Evolutionary conservation across 1,140 invertebrate species (phyloP).

Genomic region (Drosophila kepulauana): DNA sequence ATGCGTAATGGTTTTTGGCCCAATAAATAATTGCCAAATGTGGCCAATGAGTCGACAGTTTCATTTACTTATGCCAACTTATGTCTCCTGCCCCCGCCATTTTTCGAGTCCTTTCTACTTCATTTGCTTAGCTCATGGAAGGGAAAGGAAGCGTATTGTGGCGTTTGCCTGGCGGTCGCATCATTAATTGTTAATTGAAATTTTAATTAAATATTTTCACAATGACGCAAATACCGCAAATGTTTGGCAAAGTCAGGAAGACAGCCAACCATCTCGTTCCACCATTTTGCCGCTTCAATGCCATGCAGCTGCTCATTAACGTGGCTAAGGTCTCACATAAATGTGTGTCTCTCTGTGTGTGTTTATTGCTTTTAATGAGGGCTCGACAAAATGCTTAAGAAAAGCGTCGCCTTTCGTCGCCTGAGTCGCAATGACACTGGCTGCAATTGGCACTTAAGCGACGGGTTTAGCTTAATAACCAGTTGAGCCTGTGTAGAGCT

Average conservation of each 20-base stretch:
- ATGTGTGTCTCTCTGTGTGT: conserved; percentile 1
- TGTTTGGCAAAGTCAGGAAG: conserved; percentile 30
- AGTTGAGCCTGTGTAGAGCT: not conserved
- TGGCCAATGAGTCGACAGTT: conserved; percentile 47
- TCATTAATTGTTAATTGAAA: conserved; percentile 78
- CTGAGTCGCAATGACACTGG: conserved; percentile 15
- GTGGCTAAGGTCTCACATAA: conserved; percentile 1
- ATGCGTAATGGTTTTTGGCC: conserved; percentile 20
- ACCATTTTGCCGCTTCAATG: conserved; percentile 9
- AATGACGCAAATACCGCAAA: conserved; percentile 72
- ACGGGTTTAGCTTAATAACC: conserved; percentile 5
- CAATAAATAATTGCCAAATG: conserved; percentile 36
- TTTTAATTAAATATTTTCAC: conserved; percentile 81
- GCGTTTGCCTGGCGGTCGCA: conserved; percentile 25
- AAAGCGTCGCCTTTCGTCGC: conserved; percentile 10
- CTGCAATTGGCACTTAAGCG: conserved; percentile 9
- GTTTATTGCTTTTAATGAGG: conserved; percentile 37
- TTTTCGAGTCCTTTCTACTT: conserved; percentile 36
- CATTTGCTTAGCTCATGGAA: conserved; percentile 13
- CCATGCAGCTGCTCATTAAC: conserved; percentile 38
- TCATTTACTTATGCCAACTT: conserved; percentile 14
- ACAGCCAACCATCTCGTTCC: not conserved
- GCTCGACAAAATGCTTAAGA: conserved; percentile 27
- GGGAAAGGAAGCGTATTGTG: not conserved
- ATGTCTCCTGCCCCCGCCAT: conserved; percentile 24